Evolutionary conservation across 2,113 vertebrate genomes (phyloP), one percentile per base, ranked within the genome.

Genomic region (Odobenus rosmarus): DNA sequence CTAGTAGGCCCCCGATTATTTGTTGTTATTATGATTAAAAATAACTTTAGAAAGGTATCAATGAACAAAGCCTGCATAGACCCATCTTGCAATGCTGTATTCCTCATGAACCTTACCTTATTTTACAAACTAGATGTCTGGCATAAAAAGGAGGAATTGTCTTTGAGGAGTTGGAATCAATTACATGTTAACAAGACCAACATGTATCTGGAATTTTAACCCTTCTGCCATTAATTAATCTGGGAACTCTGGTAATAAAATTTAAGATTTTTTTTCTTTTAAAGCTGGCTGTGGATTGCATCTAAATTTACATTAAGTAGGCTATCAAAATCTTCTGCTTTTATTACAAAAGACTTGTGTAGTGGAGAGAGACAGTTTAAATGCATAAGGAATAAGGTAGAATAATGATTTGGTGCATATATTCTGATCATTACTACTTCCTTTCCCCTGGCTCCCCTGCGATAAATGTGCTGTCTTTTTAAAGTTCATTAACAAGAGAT

Each of bases 301-400:
- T 96, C 88, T 97, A 96, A 96, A 95, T 96, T 97, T 88, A 92
- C 71, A 86, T 92, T 97, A 97, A 94, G 42, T 86, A 79, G 64
- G 95, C 96, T 90, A 96, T 94, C 74, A 95, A 69, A 93, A 87
- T 84, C 93, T 89, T 87, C 28, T 9, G 9, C n/a, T 87, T 96
- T 95, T 97, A 95, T 96, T 96, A 96, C 80, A 90, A 92, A 98
- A 67, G 76, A 88, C 83, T 97, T 69, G 77, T 93, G 15, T 85
- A 71, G 87, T n/a, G 4, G 67, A 96, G 87, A 77, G n/a, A 96
- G 74, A 97, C 62, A 92, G 76, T 96, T 97, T 97, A 98, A 98
- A 97, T 96, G 96, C 93, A 96, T 96, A 96, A 96, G 80, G 88
- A 85, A 96, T 90, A 62, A 95, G 55, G 61, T 51, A 12, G 64